Conservation (phyloP, 92 coral and sea anemone genomes). For the Galaxea fascicularis region DNA sequence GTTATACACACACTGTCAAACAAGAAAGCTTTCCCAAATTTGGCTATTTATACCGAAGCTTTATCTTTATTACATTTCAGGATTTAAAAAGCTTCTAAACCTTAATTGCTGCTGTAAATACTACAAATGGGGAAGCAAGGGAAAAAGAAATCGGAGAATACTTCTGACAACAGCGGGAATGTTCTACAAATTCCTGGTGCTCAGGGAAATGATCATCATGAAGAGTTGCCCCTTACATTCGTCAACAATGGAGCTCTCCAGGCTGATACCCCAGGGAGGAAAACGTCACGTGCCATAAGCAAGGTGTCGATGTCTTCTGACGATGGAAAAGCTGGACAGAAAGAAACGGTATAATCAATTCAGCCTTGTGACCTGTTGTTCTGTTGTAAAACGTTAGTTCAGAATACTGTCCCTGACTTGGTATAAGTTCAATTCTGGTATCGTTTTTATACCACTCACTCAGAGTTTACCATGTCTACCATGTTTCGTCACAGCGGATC, state of each 20-base stretch:
- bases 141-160: background rate
- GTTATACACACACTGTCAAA: too few relatives aligned
- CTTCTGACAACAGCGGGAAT: background rate
- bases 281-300: conserved; percentile 31
- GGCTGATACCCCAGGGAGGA: background rate
- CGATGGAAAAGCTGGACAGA: background rate
- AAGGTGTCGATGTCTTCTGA: conserved; percentile 31
- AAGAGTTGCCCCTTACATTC: conserved; percentile 17
- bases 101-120: background rate
- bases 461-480: too few relatives aligned
- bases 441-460: too few relatives aligned
- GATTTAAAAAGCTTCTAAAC: background rate
- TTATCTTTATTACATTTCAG: background rate
- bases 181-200: background rate
- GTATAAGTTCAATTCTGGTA: too few relatives aligned
- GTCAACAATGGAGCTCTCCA: background rate
- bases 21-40: too few relatives aligned
- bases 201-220: background rate
- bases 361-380: too few relatives aligned
- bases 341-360: background rate
- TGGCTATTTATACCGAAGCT: too few relatives aligned
- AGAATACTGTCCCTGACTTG: too few relatives aligned
- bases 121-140: background rate
- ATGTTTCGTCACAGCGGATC: too few relatives aligned
- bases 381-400: too few relatives aligned